Percentiles rank a stretch among this genome's conserved stretches.
These are phyloP conservation scores for Spicauda simplicius DNA, from an alignment of 2,888 invertebrate genomes.

Conservation along the genomic window DNA sequence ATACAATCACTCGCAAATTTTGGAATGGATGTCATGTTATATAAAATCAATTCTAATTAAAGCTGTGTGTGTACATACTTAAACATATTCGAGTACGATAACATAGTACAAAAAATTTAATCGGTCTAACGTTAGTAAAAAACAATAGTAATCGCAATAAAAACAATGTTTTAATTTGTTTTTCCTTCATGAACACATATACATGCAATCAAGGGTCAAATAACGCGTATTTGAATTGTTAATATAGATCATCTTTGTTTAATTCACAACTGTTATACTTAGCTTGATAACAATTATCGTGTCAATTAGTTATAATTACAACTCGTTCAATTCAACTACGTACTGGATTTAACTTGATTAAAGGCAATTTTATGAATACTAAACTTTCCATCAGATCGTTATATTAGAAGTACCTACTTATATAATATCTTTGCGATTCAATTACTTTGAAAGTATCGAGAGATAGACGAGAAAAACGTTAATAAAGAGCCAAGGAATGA, in stretches of 20 bases:
- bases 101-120: too few species aligned
- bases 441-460: not conserved
- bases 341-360: constrained; percentile 4
- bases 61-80: too few species aligned
- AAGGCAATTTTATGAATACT: not conserved
- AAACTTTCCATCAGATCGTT: not conserved
- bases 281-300: constrained; percentile 25
- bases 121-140: too few species aligned
- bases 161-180: not conserved
- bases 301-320: constrained; percentile 27
- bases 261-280: constrained; percentile 1
- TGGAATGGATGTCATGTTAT: too few species aligned
- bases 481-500: not conserved
- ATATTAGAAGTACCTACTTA: not conserved
- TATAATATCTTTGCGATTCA: not conserved
- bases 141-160: too few species aligned
- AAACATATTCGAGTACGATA: too few species aligned
- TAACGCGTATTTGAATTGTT: not conserved
- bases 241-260: constrained; percentile 30
- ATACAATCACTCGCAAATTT: not conserved
- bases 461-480: not conserved
- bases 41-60: too few species aligned
- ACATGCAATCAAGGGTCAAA: constrained; percentile 1
- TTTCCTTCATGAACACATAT: not conserved
- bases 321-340: constrained; percentile 9